Base-by-base conservation (phyloP, 2,888 invertebrate species). In the Tupiocoris notatus region DNA sequence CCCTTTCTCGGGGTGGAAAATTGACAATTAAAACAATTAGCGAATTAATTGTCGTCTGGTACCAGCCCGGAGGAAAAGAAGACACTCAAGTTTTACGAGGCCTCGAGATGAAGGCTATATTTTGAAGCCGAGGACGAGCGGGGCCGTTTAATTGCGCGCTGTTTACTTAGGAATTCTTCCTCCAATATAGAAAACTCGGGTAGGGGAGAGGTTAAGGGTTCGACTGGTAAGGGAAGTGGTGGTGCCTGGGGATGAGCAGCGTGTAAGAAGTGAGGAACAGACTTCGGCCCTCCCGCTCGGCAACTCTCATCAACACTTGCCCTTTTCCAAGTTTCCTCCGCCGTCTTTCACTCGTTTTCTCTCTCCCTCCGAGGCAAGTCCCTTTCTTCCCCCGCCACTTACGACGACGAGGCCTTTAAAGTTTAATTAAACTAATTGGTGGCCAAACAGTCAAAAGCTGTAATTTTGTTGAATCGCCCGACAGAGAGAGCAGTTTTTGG, bases 361-460 rank as follows among this genome's bases (percentile, higher is more conserved):
- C 62, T 20, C 20, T 62, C 16, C 24, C 64, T 16, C 17, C 64
- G n/a, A 9, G 16, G 23, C 18, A 67, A 66, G 66, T 39, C 21
- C 57, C 67, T 7, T 20, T 25, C 24, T 16, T 24, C 65, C 65
- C 65, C 39, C 17, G 12, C 39, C 39, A 39, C 39, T 39, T 39
- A 39, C 39, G 39, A 39, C 39, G 62, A 20, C 22, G 62, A 62
- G 62, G 21, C 62, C 21, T 62, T 74, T 64, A 74, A 74, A 62
- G 74, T 74, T 74, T 74, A 74, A 74, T 74, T 74, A 74, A 74
- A 74, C 74, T 74, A 74, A 74, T 74, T 74, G 74, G 74, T 23
- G 74, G 64, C 74, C 64, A 74, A 74, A 74, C 73, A 74, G 73
- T 62, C 64, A 18, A 54, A 54, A 39, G 61, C 54, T 64, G 54